Conservation (phyloP, 2,113 vertebrate genomes). For the Ranitomeya variabilis region DNA sequence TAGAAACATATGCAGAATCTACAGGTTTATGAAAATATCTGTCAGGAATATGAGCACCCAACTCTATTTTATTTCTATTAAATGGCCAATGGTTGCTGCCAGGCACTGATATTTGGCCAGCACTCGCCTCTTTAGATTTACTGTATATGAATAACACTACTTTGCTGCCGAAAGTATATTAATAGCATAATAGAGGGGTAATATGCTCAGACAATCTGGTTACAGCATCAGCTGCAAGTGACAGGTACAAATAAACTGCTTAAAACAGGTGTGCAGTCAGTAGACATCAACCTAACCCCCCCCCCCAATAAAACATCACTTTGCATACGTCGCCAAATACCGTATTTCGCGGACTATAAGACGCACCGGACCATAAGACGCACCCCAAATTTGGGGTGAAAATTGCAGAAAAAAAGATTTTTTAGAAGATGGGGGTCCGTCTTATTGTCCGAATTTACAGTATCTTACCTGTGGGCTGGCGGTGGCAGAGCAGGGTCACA, state of each 20-base stretch:
- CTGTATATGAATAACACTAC: background rate
- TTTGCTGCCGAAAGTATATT: background rate
- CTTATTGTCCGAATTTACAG: no score
- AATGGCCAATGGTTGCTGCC: background rate
- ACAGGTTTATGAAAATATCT: background rate
- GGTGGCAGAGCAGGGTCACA: no score
- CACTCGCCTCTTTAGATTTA: background rate
- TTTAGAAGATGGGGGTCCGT: no score
- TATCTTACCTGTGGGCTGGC: no score
- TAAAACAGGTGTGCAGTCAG: background rate
- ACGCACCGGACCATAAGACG: no score
- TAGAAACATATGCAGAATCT: background rate
- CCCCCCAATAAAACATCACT: no score
- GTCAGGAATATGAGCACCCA: background rate
- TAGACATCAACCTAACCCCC: background rate
- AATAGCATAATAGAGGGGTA: background rate
- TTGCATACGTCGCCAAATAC: no score
- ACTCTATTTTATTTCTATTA: background rate
- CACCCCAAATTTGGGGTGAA: no score
- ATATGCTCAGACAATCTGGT: background rate
- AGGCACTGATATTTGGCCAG: background rate
- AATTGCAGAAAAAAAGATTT: no score
- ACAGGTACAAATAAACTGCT: background rate
- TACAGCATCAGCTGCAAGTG: conserved; percentile 1
- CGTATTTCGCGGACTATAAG: no score